Evolutionary conservation across 2,113 vertebrate species (phyloP), one percentile per base, ranked within the genome.

Genomic region (Proteles cristata): DNA sequence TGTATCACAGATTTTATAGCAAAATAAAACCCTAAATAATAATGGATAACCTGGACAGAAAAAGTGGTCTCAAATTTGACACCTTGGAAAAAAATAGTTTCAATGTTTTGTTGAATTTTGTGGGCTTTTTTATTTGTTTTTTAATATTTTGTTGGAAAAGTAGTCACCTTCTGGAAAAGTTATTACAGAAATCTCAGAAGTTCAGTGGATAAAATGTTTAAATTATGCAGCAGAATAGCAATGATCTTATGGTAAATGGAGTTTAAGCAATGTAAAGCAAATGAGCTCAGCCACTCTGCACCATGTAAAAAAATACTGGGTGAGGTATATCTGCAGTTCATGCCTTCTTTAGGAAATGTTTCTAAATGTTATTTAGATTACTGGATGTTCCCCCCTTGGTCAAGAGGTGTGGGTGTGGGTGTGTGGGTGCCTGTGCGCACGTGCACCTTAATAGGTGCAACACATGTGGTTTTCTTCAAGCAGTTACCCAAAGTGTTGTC

Each of bases 181-280:
- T 16, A 85, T 48, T 76, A 84, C 28, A 80, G 12, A 3, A 73
- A 65, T 58, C 53, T 84, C 48, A 69, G 14, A 69, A 71, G 61
- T 85, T 71, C 23, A 63, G 50, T 69, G 33, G n/a, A 45, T 55
- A 48, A 96, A 88, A 43, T 69, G n/a, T 84, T 68, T 74, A 89
- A 83, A 16, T 63, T 90, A 85, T 50, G 39, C 15, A 71, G 79
- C 76, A 77, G 26, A 85, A 58, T 23, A 71, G 14, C 43, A 90
- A 77, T n/a, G 4, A n/a, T 7, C 0, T 71, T 39, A 69, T 17
- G 50, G 69, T 76, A 68, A 76, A 83, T 68, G 53, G 33, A 48
- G 9, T 53, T 33, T 69, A 39, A 26, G 10, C 14, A 85, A 25
- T 14, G 8, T 96, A 48, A 45, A 76, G 28, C 58, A 84, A 63